Base-by-base conservation (phyloP, 1,140 invertebrate species). In the Lordiphosa collinella region DNA sequence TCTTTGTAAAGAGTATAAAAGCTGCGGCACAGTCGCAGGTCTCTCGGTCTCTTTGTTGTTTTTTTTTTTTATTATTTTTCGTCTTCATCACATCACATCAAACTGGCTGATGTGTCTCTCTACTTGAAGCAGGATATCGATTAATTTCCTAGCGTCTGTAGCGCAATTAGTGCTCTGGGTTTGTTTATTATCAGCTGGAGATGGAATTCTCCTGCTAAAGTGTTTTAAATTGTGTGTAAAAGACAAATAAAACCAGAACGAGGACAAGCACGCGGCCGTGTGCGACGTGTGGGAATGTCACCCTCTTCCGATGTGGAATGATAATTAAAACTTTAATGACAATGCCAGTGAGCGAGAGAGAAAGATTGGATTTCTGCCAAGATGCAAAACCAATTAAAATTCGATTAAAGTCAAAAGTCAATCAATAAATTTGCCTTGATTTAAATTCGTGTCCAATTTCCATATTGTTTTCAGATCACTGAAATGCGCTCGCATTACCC, bases 401-500 rank as follows among this genome's bases (percentile, higher is more conserved):
- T 18, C 1, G 2, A 18, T 18, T 18, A 18, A 18, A 18, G 3
- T 18, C 16, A 18, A 18, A 3, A 18, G 18, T 18, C 2, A 18
- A 2, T 18, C 18, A 2, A 18, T 18, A 18, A 18, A 3, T 18
- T 18, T 18, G 4, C 18, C 3, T 5, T 3, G 6, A 22, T 22
- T 22, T 47, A 22, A 64, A 44, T 47, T 16, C n/a, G 18, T 32
- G 40, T 22, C 38, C 36, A 49, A 38, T 65, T 66, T 38, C 65
- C 44, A 32, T 56, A 75, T 89, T 41, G n/a, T n/a, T 35, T 43
- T 13, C 90, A 94, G 93, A 90, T 93, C 91, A 10, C 86, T 92
- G 38, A 91, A 92, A 82, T 97, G 96, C 89, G 95, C 96, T 6
- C 91, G 97, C 57, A 96, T 97, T 61, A 95, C 95, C 3, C 92